Base-by-base conservation (phyloP, 2,888 invertebrate genomes). In the Thymelicus lineola region DNA sequence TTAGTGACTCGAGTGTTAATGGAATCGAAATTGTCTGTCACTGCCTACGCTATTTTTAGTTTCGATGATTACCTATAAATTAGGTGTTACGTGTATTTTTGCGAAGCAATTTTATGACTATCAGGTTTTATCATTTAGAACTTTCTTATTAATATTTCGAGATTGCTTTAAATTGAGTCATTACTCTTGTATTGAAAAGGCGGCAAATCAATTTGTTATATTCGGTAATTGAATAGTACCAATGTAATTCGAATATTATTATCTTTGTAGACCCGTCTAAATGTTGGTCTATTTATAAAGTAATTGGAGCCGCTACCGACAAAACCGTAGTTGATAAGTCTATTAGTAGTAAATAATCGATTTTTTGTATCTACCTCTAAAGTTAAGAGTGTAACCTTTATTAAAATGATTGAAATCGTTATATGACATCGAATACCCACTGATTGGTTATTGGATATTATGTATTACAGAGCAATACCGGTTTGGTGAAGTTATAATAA, bases 11-110 rank as follows among this genome's bases (percentile, higher is more conserved):
- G 35, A 45, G 46, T 36, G 10, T 9, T 59, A 14, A 28, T 14
- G 7, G 63, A 59, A 71, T 58, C 17, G 63, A 61, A 53, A 59
- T 66, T 15, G 10, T 66, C 20, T 65, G 38, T 55, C 64, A 65
- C 64, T 55, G 64, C 64, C 42, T 53, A 45, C 45, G 60, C 38
- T 15, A 38, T 38, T 59, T 15, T 59, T 59, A 38, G 38, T 38
- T 38, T 38, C 38, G 7, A 38, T 38, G 7, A 38, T 38, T 38
- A 38, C 38, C 38, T 38, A 9, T 38, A 38, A 38, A 38, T 38
- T 38, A 38, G 38, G 9, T 42, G 42, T 42, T 10, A 42, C 42
- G 12, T 42, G 42, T 42, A 42, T 42, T 42, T 42, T 42, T 42
- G 42, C 42, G 42, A 42, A 42, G 12, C 42, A 42, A 42, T 42